Conservation (phyloP, 2,888 invertebrate species). For the Cerastis leucographa region DNA sequence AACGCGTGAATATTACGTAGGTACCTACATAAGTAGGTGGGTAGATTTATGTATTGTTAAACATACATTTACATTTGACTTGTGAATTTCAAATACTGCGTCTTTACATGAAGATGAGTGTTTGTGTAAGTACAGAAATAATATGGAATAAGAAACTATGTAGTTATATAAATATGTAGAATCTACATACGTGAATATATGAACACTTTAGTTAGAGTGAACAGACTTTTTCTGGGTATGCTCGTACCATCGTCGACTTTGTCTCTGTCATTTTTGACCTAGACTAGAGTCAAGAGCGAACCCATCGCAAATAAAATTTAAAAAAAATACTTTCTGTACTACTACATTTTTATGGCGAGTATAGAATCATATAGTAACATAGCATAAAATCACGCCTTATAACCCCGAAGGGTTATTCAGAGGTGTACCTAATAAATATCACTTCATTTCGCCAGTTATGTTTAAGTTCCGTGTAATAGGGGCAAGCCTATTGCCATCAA, state of each 20-base stretch:
- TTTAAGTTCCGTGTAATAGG: too few species aligned
- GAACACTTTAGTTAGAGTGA: too few species aligned
- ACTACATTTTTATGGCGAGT: constrained; percentile 11
- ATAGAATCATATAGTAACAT: background rate
- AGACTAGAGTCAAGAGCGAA: too few species aligned
- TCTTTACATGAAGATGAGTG: constrained; percentile 20
- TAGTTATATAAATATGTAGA: background rate
- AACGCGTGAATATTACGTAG: constrained; percentile 4
- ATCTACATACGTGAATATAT: constrained; percentile 2
- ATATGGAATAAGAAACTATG: constrained; percentile 19
- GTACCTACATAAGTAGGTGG: background rate
- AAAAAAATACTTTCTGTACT: constrained; percentile 1
- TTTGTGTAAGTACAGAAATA: constrained; percentile 20
- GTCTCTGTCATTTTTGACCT: too few species aligned
- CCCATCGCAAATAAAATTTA: too few species aligned
- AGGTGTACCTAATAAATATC: too few species aligned
- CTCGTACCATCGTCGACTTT: too few species aligned
- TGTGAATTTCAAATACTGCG: constrained; percentile 27
- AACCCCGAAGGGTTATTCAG: too few species aligned
- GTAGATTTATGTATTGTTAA: constrained; percentile 14
- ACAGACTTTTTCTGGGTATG: too few species aligned
- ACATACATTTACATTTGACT: constrained; percentile 31
- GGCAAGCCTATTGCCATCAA: too few species aligned
- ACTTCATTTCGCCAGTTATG: too few species aligned
- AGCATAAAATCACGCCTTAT: too few species aligned